Evolutionary conservation across 2,797 vertebrate species (phyloP), one percentile per base, ranked within the genome.

Genomic region (Hydrolagus colliei): DNA sequence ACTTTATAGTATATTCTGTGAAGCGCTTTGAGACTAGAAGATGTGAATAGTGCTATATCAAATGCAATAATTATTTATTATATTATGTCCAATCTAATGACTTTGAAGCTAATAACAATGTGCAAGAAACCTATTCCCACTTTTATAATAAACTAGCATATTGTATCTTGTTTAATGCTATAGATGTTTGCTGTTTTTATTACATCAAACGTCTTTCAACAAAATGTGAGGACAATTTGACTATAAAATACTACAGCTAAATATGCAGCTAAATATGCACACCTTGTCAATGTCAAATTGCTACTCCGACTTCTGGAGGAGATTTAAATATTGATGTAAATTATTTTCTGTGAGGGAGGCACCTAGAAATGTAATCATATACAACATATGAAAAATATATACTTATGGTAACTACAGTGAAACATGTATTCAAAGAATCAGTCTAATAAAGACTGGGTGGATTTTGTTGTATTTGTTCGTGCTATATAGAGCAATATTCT

Each of bases 251-350:
- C 16, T 32, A 27, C 0, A 80, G 27, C 3, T 76, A 78, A 78
- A 78, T 77, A n/a, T 22, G 27, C 13, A 18, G 11, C 13, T 22
- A 4, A 27, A 27, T 27, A 27, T 52, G 41, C 41, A 52, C 41
- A 3, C 41, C 2, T 11, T 63, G n/a, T 67, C 9, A 12, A 35
- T 82, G 6, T 18, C 63, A 32, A 18, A 32, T 16, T 35, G 18
- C 63, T 11, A 65, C 12, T 79, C 77, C 22, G 22, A 12, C 67
- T 79, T n/a, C 77, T 79, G 32, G 63, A 32, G 35, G 14, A 67
- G 20, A 67, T 82, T 82, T 67, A 82, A 82, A 67, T 35, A 4
- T 18, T 32, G 35, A 82, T 82, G 32, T 63, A 82, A 82, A 67
- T 82, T 82, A 12, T 67, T 63, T 67, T 67, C 27, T 0, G 2